Base-by-base conservation (phyloP, 2,797 vertebrate species). In the Anisognathus igniventris region DNA sequence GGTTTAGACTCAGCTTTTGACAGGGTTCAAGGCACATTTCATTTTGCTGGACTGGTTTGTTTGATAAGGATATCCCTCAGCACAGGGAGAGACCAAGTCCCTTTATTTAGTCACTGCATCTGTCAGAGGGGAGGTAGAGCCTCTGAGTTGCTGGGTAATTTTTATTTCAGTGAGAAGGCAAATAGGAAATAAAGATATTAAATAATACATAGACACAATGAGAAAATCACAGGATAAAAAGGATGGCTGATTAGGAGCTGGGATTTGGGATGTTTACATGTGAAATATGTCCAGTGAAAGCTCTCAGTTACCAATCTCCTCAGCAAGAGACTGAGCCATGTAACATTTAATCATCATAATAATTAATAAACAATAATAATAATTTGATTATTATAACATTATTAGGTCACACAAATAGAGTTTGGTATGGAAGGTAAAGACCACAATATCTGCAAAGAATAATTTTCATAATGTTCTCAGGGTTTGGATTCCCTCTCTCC, bases 31-130 rank as follows among this genome's bases (percentile, higher is more conserved):
- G 72, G 35, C 28, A 30, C 6, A 16, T 78, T 68, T 88, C 21
- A 51, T 79, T 86, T 66, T 39, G 16, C 78, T 51, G 44, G 37
- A 42, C 48, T 21, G 23, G 22, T 51, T 91, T 76, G 14, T 81
- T 89, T 73, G 89, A 80, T 64, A 62, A 86, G 60, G 82, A 68
- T 28, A 51, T 76, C 47, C 64, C 25, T 68, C 44, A 40, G 66
- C 60, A 70, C 1, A 53, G 21, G 8, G 51, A 68, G 80, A 77
- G 31, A 33, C 7, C 13, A 60, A 72, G 44, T 30, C 12, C 19
- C 15, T 72, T 81, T 75, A 45, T 62, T 75, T 51, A 84, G 44
- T 33, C 35, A 40, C 75, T 84, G 58, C 25, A 44, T 54, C 39
- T 94, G 66, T 54, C 66, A 62, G 39, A 7, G 35, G 23, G 39